Conservation (phyloP, 2,888 invertebrate genomes). For the Octodonta nipae region DNA sequence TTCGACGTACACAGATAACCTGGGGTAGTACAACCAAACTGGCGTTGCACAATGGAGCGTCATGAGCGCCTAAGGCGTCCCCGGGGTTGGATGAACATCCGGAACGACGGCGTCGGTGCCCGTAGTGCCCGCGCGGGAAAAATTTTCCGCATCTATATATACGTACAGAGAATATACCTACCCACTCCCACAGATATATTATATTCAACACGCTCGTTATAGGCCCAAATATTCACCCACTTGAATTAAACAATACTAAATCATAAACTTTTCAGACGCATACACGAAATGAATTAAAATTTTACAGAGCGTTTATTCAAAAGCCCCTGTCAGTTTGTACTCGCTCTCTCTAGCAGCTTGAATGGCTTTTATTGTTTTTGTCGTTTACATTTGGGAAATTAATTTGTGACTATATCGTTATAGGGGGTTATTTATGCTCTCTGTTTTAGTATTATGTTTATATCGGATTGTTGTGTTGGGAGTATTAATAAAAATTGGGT, state of each 20-base stretch:
- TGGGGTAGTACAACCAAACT: no score
- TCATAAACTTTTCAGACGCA: constrained; percentile 31
- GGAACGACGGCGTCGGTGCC: no score
- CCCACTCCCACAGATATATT: no score
- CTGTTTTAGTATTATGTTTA: not conserved
- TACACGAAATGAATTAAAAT: constrained; percentile 33
- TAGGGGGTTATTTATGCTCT: not conserved
- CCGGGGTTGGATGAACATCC: no score
- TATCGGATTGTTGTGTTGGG: no score
- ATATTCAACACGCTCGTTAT: constrained; percentile 20
- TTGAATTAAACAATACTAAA: constrained; percentile 29
- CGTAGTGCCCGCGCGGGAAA: constrained; percentile 19
- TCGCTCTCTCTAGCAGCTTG: constrained; percentile 4
- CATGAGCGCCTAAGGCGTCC: constrained; percentile 2
- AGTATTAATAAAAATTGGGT: no score
- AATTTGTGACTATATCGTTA: constrained; percentile 15
- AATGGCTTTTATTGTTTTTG: constrained; percentile 22
- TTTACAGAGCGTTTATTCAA: constrained; percentile 28
- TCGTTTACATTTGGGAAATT: constrained; percentile 27
- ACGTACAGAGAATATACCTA: no score
- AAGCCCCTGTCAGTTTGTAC: constrained; percentile 21
- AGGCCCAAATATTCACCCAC: constrained; percentile 21
- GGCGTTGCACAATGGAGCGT: not conserved
- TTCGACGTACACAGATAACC: no score
- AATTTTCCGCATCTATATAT: constrained; percentile 23